phyloP scores from a whole-genome alignment of 2,888 invertebrate genomes.

The Lysandra bellargus region DNA sequence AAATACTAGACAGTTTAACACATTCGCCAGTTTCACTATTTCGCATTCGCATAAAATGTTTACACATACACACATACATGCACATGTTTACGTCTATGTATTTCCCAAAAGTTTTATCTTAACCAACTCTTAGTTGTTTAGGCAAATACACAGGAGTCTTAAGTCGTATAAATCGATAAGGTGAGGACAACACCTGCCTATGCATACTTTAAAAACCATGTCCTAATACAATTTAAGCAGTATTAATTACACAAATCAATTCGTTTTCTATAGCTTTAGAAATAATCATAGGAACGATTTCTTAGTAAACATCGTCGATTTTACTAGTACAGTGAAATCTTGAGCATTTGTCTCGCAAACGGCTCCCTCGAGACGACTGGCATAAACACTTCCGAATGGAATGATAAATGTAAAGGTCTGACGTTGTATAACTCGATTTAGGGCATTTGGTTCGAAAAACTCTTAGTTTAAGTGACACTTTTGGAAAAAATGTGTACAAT shows the following conservation, averaged over 20 bases:
- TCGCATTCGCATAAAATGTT: slow-evolving; percentile 2
- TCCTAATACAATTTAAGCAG: background rate
- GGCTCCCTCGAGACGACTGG: background rate
- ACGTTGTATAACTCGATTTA: background rate
- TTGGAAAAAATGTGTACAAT: too few relatives aligned
- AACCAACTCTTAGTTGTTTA: too few relatives aligned
- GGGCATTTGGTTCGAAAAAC: background rate
- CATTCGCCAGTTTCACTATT: background rate
- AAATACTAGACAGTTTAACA: background rate
- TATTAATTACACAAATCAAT: background rate
- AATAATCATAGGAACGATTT: background rate
- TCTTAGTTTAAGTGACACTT: background rate
- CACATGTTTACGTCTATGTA: too few relatives aligned
- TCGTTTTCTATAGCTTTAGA: too few relatives aligned
- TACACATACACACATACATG: background rate
- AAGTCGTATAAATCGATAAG: too few relatives aligned
- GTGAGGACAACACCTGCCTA: background rate
- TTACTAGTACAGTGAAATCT: background rate
- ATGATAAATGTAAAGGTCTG: slow-evolving; percentile 7
- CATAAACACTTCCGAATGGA: slow-evolving; percentile 16
- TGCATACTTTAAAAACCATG: background rate
- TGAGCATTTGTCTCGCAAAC: slow-evolving; percentile 2
- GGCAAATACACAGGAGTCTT: too few relatives aligned
- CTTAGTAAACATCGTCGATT: background rate
- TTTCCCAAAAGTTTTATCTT: too few relatives aligned